Base-by-base conservation (phyloP, 2,797 vertebrate genomes). In the Taeniopygia guttata region DNA sequence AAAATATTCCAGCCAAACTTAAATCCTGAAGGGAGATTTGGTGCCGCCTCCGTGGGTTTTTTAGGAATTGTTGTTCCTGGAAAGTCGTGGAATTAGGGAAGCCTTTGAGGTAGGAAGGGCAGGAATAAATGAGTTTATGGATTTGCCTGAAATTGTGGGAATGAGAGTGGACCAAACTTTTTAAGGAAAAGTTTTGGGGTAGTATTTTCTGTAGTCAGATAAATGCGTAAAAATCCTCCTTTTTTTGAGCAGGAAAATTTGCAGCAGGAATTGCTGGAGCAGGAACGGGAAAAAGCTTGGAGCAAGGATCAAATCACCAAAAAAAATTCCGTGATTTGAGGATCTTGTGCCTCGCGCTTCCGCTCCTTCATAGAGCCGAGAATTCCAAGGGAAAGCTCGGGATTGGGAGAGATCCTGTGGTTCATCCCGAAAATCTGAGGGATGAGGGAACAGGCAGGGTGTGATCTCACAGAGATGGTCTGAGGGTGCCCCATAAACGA, bases 331-430 rank as follows among this genome's bases (percentile, higher is more conserved):
- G 0, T 40, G 48, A 20, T 34, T 54, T 54, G 29, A 40, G 38
- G 38, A 12, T 40, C 38, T 40, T 40, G 11, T 13, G 13, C 38
- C 38, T 40, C 38, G 38, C 38, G 13, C 38, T 40, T 13, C 38
- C 13, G 38, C 29, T 85, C 34, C 25, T 86, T 54, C 30, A 5
- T 0, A 5, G 48, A 42, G 15, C 40, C 0, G 1, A 21, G 20
- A 77, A 86, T 60, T 69, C 73, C 48, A 6, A 30, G 11, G 55
- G 30, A 69, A 46, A 34, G 9, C 17, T 77, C 0, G 0, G 42
- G 25, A 85, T 0, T 30, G 14, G 73, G 55, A 26, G 20, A 25
- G 11, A 25, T 62, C 46, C 10, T 60, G 19, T 34, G 1, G 0
- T 54, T 46, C 10, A 62, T 69, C 48, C 34, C 7, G 0, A 15